Conservation (phyloP, 2,797 vertebrate genomes). For the Anomalospiza imberbis region DNA sequence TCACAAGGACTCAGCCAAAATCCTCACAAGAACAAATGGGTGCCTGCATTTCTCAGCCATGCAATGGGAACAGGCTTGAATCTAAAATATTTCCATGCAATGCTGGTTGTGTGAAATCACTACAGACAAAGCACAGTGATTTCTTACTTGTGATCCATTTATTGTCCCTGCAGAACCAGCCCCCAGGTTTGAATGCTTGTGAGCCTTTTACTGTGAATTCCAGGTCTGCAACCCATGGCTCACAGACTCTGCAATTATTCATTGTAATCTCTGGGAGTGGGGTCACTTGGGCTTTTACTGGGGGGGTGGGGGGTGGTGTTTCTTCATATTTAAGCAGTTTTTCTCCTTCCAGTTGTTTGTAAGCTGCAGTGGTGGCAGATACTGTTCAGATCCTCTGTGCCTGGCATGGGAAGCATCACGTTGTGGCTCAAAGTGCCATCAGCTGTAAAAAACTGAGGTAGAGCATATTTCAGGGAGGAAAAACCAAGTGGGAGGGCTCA, state of each 20-base stretch:
- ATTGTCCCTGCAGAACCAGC: background rate
- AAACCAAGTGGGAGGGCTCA: background rate
- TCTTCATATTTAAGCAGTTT: background rate
- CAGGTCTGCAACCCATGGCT: background rate
- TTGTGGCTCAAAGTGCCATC: background rate
- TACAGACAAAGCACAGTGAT: background rate
- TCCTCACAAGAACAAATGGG: rapidly evolving
- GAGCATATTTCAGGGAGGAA: background rate
- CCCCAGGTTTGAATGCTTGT: background rate
- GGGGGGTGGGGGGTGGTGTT: background rate
- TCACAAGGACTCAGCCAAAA: background rate
- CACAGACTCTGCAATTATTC: background rate
- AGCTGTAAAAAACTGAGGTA: constrained; percentile 42
- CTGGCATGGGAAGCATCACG: background rate
- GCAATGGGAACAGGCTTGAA: background rate
- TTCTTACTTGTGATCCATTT: constrained; percentile 44
- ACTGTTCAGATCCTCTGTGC: background rate
- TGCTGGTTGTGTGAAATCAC: background rate
- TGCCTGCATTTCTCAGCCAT: background rate
- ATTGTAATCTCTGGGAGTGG: background rate
- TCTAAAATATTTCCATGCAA: background rate
- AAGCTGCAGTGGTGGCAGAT: background rate
- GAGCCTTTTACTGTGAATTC: background rate
- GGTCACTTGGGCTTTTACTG: background rate
- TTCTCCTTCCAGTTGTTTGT: constrained; percentile 22